Base-by-base conservation (phyloP, 2,113 vertebrate species). In the Emydura subglobosa region DNA sequence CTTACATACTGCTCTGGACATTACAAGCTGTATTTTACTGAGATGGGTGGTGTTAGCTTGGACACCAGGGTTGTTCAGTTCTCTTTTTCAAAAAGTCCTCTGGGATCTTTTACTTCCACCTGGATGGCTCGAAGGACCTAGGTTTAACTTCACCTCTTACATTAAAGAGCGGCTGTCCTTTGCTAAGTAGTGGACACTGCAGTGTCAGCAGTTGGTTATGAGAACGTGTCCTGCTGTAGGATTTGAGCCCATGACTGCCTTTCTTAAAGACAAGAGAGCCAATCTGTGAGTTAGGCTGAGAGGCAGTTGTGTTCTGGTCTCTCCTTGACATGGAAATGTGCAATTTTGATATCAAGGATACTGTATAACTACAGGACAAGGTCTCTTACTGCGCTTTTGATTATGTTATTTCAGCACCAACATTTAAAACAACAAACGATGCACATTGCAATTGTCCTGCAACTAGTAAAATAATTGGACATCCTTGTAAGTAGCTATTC, bases 1-100 rank as follows among this genome's bases (percentile, higher is more conserved):
- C 76, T 94, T 90, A 84, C 68, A 91, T 21, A 12, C 22, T 65
- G 55, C 83, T 89, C 51, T 82, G 25, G 92, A 59, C 51, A 2
- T 87, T 95, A 86, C 0, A 59, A 55, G 42, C 55, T 84, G 78
- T 51, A 54, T 96, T 95, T 95, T 96, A 89, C 74, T 31, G 61
- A 79, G 57, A 34, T 90, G 87, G 79, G 12, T 95, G 78, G 82
- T 94, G 55, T 86, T 94, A 89, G 89, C 92, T 76, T 87, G 90
- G 92, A 89, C 87, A 92, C 55, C 10, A 87, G 86, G 80, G 78
- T 84, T 68, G 76, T 89, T 95, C 5, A 1, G 31, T 93, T 22
- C 25, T 91, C 65, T 83, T 65, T 89, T 72, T 31, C 47, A 91
- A 90, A 79, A 24, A 89, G 72, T 27, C 85, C 79, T 84, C 13